These are phyloP conservation scores for Dioctria rufipes DNA, from an alignment of 2,888 invertebrate genomes.

Conservation along the genomic window DNA sequence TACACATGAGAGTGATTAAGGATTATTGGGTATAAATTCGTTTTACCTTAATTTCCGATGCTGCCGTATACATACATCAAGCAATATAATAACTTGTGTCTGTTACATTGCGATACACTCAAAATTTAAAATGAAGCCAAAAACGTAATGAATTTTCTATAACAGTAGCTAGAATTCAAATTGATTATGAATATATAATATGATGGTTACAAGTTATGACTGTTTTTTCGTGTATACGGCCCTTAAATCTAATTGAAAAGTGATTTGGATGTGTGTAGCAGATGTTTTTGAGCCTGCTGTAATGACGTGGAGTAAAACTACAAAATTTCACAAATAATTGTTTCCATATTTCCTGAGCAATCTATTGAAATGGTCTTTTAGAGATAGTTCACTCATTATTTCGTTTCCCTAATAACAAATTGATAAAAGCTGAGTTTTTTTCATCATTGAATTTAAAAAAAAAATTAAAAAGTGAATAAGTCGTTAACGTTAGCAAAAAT, in stretches of 20 bases:
- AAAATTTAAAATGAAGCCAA: not conserved
- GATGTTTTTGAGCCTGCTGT: conserved; percentile 56
- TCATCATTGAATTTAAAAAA: conserved; percentile 4
- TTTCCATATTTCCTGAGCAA: not conserved
- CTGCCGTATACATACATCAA: not conserved
- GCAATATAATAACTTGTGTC: conserved; percentile 1
- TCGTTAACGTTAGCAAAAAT: not conserved
- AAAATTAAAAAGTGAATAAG: not conserved
- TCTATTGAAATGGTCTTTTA: no score
- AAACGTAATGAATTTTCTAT: no score
- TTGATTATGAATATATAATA: no score
- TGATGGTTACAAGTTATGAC: no score
- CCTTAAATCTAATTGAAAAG: no score
- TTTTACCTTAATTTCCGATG: conserved; percentile 1
- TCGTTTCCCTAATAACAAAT: not conserved
- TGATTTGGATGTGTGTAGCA: conserved; percentile 16
- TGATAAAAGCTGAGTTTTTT: not conserved
- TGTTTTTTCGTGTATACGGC: no score
- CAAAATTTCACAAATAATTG: conserved; percentile 10
- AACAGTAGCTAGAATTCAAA: no score
- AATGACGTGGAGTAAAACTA: conserved; percentile 55
- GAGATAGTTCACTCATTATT: not conserved
- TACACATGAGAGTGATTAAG: conserved; percentile 14
- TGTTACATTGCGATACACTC: not conserved
- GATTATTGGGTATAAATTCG: conserved; percentile 22